A percentile compares a stretch with the other conserved stretches of the same genome.
These are phyloP conservation scores for Amyelois transitella DNA, from an alignment of 1,140 invertebrate genomes.

Conservation along the genomic window DNA sequence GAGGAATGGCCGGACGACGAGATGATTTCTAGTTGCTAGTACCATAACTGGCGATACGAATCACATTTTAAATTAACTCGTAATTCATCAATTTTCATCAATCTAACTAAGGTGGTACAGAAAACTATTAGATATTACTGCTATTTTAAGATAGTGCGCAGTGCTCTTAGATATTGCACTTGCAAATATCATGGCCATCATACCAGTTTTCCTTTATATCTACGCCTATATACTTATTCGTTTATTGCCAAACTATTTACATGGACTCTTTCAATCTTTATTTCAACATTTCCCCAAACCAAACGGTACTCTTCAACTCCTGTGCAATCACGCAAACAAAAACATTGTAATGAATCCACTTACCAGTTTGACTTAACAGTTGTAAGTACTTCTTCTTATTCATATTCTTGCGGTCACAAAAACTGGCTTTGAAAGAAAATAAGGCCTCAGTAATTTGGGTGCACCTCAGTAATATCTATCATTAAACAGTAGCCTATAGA, in stretches of 20 bases:
- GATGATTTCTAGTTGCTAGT: slow-evolving; percentile 55
- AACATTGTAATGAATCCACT: no score
- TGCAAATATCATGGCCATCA: no score
- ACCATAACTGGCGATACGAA: neutral
- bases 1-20: slow-evolving; percentile 64
- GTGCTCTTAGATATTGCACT: no score
- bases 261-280: no score
- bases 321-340: neutral
- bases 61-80: neutral
- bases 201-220: no score
- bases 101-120: no score
- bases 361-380: neutral
- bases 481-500: slow-evolving; percentile 39
- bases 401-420: slow-evolving; percentile 8
- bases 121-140: no score
- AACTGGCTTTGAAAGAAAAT: slow-evolving; percentile 6
- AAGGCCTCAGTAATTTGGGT: slow-evolving; percentile 21
- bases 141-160: no score
- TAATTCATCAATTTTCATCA: no score
- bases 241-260: no score
- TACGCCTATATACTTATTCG: no score
- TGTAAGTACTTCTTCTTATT: slow-evolving; percentile 4
- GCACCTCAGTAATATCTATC: slow-evolving; percentile 25
- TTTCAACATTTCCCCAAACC: no score
- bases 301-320: neutral